These are phyloP conservation scores for Trichogramma dendrolimi DNA, from an alignment of 2,888 invertebrate species.

Conservation along the genomic window DNA sequence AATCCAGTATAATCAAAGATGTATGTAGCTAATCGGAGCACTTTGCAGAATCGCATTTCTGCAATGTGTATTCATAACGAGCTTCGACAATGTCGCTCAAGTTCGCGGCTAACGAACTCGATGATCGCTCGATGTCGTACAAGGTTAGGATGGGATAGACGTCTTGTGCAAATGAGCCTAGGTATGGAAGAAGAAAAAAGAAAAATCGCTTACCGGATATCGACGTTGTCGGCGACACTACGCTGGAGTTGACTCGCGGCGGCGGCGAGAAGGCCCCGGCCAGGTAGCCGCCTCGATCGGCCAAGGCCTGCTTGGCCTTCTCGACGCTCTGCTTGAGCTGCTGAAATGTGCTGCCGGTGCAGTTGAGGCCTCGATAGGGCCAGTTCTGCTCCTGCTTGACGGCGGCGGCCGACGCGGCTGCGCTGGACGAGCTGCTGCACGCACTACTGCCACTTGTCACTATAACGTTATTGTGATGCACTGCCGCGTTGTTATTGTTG, in stretches of 20 bases:
- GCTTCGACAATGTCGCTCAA: too few relatives aligned
- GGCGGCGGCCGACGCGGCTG: conserved; percentile 41
- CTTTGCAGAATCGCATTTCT: too few relatives aligned
- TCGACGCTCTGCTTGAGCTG: conserved; percentile 86
- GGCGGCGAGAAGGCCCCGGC: conserved; percentile 50
- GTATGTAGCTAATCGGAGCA: too few relatives aligned
- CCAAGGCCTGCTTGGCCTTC: conserved; percentile 80
- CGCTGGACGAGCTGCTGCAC: background rate
- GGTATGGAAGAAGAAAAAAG: conserved; percentile 8
- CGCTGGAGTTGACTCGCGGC: conserved; percentile 47
- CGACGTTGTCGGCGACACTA: conserved; percentile 47
- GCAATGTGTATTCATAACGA: too few relatives aligned
- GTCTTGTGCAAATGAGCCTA: background rate
- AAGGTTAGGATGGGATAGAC: too few relatives aligned
- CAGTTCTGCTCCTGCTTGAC: conserved; percentile 50
- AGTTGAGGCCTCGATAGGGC: conserved; percentile 66
- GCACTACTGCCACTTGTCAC: conserved; percentile 22
- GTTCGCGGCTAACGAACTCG: too few relatives aligned
- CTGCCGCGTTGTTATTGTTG: conserved; percentile 39
- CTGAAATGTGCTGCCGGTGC: conserved; percentile 82
- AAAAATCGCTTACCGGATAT: conserved; percentile 45
- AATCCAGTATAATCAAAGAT: too few relatives aligned
- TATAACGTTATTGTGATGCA: conserved; percentile 21
- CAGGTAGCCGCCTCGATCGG: conserved; percentile 48
- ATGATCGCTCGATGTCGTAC: too few relatives aligned